Evolutionary conservation across 2,888 invertebrate species (phyloP).

Genomic region (Callinectes sapidus): DNA sequence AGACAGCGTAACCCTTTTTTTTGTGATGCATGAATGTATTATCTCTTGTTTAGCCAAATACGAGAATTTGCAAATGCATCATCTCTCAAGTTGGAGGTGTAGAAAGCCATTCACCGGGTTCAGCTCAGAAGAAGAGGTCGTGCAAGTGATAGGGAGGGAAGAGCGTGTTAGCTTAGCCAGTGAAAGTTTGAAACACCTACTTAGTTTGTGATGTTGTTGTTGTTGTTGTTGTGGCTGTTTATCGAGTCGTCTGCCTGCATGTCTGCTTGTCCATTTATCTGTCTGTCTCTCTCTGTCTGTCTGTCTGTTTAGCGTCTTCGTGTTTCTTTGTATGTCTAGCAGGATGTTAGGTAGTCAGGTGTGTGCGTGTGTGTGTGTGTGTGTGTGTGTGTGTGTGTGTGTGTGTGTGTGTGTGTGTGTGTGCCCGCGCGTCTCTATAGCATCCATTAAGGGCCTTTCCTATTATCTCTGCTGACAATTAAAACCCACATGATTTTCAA

Average conservation of each 20-base stretch:
- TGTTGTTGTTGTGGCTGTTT: not conserved
- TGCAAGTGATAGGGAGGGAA: not conserved
- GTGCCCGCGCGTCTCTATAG: not conserved
- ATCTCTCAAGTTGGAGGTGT: not conserved
- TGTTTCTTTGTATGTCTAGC: not conserved
- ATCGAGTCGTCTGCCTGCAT: not conserved
- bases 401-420: conserved; percentile 35
- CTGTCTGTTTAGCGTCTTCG: not conserved
- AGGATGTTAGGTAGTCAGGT: not conserved
- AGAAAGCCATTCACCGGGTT: not conserved
- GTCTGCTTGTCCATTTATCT: not conserved
- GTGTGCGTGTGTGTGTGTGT: conserved; percentile 21
- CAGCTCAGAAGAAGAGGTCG: not conserved
- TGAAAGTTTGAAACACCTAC: conserved; percentile 29
- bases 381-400: conserved; percentile 47
- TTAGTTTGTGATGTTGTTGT: not conserved
- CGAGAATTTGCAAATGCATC: not conserved
- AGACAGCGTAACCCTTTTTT: not conserved
- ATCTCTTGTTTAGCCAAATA: not conserved
- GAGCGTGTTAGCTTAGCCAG: conserved; percentile 11
- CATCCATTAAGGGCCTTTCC: not conserved
- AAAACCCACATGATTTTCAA: not conserved
- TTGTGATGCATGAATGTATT: not conserved
- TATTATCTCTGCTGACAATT: not conserved
- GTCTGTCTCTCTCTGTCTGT: not conserved